A percentile compares a stretch with the other conserved stretches of the same genome.
Conservation (phyloP, 2,888 invertebrate genomes). For the Homarus gammarus region DNA sequence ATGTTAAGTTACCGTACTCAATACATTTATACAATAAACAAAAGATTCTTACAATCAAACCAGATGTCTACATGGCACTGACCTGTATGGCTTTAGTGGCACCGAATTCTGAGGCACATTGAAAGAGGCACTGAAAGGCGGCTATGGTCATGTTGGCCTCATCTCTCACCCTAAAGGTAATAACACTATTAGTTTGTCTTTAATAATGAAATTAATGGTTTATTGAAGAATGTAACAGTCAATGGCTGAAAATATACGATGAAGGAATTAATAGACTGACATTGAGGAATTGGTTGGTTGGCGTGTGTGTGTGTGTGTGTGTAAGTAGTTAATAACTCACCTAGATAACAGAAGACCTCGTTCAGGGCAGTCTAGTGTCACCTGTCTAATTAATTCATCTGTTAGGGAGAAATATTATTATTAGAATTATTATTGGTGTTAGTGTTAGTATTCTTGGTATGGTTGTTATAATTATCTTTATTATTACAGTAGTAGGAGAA, state of each 20-base stretch:
- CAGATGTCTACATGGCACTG: no score
- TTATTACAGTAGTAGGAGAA: not conserved
- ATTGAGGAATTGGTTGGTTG: no score
- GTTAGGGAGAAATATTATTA: slow-evolving; percentile 8
- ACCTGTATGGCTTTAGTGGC: slow-evolving; percentile 73
- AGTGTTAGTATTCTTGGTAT: not conserved
- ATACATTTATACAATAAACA: no score
- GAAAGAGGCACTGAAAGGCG: slow-evolving; percentile 71
- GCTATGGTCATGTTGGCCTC: slow-evolving; percentile 74
- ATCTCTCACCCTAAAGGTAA: slow-evolving; percentile 74
- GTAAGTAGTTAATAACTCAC: no score
- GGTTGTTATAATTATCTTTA: not conserved
- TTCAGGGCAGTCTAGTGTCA: slow-evolving; percentile 73
- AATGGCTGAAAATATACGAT: no score
- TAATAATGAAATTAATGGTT: no score
- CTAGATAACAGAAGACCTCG: slow-evolving; percentile 71
- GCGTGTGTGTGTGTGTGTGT: no score
- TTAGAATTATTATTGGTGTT: not conserved
- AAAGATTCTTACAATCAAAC: no score
- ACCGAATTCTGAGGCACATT: slow-evolving; percentile 73
- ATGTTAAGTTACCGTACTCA: no score
- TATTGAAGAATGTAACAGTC: not conserved
- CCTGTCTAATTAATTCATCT: slow-evolving; percentile 74
- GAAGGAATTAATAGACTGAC: not conserved
- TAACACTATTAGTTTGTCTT: no score